Percentiles rank a stretch among this genome's conserved stretches.
Conservation (phyloP, 2,113 vertebrate genomes). For the Solenodon paradoxus region DNA sequence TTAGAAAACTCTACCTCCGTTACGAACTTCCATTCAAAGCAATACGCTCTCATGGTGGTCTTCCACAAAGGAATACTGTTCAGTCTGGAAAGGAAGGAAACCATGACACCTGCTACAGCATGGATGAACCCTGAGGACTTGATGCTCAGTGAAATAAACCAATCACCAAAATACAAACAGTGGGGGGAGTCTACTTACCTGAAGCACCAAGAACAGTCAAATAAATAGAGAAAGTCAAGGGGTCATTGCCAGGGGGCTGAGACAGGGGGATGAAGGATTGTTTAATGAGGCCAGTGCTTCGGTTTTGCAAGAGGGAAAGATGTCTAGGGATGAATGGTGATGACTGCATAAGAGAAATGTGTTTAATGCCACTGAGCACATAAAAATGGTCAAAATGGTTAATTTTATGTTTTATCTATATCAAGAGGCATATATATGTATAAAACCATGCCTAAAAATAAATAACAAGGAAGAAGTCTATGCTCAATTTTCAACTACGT, state of each 20-base stretch:
- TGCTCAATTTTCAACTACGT: background rate
- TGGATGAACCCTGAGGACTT: accelerated
- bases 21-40: background rate
- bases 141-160: background rate
- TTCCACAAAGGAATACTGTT: background rate
- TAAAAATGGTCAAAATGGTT: background rate
- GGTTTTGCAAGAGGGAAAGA: background rate
- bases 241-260: too few relatives aligned
- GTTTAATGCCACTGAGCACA: accelerated
- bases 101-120: background rate
- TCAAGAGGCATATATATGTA: too few relatives aligned
- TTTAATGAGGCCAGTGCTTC: background rate
- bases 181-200: accelerated
- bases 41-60: background rate
- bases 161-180: background rate
- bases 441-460: background rate
- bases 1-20: background rate
- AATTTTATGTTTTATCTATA: background rate
- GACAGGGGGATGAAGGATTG: accelerated
- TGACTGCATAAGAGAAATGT: accelerated
- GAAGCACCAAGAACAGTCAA: too few relatives aligned
- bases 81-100: background rate
- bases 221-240: accelerated
- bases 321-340: background rate
- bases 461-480: background rate